Evolutionary conservation across 2,113 vertebrate genomes (phyloP), one percentile per base, ranked within the genome.

Genomic region (Podiceps cristatus): DNA sequence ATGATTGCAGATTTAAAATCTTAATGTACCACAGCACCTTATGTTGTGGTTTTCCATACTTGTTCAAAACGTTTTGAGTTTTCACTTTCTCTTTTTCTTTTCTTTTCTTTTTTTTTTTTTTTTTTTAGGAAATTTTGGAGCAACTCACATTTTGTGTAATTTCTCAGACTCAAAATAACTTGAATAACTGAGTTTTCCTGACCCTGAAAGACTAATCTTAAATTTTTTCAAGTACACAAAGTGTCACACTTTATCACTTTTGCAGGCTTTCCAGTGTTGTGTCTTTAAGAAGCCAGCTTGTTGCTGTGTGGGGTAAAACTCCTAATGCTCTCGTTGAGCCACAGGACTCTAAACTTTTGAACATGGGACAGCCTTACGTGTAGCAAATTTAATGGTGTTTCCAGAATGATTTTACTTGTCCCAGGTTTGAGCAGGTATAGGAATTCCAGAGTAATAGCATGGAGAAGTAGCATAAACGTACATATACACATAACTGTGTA

Each of bases 401-500:
- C 59, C 24, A 25, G 79, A 64, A 93, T 16, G 37, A 27, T 74
- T 84, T 81, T 85, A 8, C 4, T 60, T 72, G 23, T 82, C 33
- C 15, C 29, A 23, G 7, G 31, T 49, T 35, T 62, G 28, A 58
- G 31, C 18, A 31, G 19, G 10, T 84, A 3, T 4, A 25, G 18
- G 47, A 80, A 77, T 84, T 49, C 7, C 18, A 42, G 33, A 31
- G 25, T 59, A 76, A 5, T 2, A 47, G 17, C 4, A 7, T 11
- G 31, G 33, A 75, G 23, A 45, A 67, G 40, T 22, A 53, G 10
- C 14, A 33, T 56, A 19, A 86, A 23, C 8, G 4, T 37, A 29
- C 11, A 8, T 7, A 9, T 1, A 4, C 0, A 20, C 10, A 9
- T 5, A 53, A 27, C 4, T 59, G 11, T n/a, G 11, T 42, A 42